phyloP scores from a whole-genome alignment of 2,797 vertebrate species.

The Alosa sapidissima region DNA sequence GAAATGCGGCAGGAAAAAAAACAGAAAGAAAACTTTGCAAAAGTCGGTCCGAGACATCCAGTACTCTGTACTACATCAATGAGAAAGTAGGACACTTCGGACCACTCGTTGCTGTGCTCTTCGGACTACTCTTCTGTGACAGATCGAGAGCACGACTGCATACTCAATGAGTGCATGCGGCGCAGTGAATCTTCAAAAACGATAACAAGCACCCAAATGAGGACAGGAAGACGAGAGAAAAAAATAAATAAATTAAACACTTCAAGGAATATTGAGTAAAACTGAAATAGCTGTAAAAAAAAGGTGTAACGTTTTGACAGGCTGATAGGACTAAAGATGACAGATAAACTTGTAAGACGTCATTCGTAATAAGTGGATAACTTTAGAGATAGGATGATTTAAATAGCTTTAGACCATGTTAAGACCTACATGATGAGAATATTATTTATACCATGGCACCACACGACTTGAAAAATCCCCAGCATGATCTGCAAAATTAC shows the following conservation, averaged over 20 bases:
- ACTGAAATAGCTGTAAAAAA: background rate
- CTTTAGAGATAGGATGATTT: background rate
- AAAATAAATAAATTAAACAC: background rate
- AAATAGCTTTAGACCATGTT: background rate
- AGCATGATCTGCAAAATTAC: background rate
- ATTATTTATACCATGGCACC: background rate
- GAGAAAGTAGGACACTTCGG: constrained; percentile 4
- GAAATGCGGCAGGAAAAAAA: background rate
- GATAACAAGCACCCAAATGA: background rate
- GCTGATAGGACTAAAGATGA: background rate
- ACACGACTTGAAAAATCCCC: background rate
- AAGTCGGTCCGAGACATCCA: background rate
- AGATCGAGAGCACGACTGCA: constrained; percentile 18
- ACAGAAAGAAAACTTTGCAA: background rate
- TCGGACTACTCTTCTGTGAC: background rate
- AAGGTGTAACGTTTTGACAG: too few species aligned
- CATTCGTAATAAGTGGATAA: background rate
- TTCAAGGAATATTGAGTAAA: background rate
- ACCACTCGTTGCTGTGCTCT: background rate
- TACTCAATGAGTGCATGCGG: background rate
- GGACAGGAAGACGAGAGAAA: background rate
- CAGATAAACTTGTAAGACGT: background rate
- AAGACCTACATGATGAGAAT: background rate
- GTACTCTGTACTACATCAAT: background rate
- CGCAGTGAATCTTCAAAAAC: background rate